Evolutionary conservation across 1,140 invertebrate genomes (phyloP), one percentile per base, ranked within the genome.

Genomic region (Copidosoma floridanum): DNA sequence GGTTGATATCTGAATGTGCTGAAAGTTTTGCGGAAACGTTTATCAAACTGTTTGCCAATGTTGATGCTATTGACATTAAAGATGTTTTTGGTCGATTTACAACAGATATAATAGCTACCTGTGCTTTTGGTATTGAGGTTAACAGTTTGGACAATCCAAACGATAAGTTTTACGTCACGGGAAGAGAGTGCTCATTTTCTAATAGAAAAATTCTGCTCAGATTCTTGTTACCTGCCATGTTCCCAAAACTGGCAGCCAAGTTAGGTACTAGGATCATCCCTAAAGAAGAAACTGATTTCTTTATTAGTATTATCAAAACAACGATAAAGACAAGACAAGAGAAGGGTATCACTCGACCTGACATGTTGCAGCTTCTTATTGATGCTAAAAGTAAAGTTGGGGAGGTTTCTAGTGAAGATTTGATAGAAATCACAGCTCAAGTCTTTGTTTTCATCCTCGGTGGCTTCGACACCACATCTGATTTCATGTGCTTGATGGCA

Each of bases 281-380:
- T 2, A 35, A 61, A 5, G 29, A 60, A 26, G 11, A 51, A 1
- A 26, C 35, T 0, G 41, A 58, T 0, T 80, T 80, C 61, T 77
- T 78, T 61, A 54, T 55, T 3, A 63, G 70, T 2, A 32, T 82
- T 0, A 74, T 84, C 2, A 35, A 75, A 1, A 72, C 74, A 38
- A 80, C 81, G 18, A 81, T 85, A 63, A 73, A 75, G 41, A 71
- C 72, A 21, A 71, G 83, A 3, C 70, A 80, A 60, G 69, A 78
- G 40, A 63, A 81, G 12, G 74, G 79, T 1, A 81, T 83, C 7
- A 61, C 74, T 0, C 66, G 81, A 5, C 79, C 79, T 2, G 82
- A 84, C 58, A 81, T 83, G 81, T 77, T 83, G 10, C 78, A 84
- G 59, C 73, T 83, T 24, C 67, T 84, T 26, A 77, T 83, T 74